Percentiles rank a stretch among this genome's conserved stretches.
Conservation (phyloP, 2,888 invertebrate species). For the Colostygia pectinataria region DNA sequence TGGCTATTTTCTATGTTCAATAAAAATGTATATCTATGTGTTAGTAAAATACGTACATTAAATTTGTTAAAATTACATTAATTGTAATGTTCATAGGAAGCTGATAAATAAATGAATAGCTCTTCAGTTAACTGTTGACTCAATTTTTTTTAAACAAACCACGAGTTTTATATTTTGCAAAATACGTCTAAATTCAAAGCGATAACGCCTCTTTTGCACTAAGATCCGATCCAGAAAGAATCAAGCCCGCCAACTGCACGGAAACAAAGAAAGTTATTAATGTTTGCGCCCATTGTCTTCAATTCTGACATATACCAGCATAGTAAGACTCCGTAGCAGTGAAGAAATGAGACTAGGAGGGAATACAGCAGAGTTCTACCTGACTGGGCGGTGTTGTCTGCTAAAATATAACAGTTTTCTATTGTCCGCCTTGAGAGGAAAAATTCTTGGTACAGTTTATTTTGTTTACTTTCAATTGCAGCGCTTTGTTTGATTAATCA, state of each 20-base stretch:
- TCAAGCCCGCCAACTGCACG: conserved; percentile 42
- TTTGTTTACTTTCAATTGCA: conserved; percentile 57
- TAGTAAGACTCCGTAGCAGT: conserved; percentile 44
- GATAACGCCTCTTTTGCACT: conserved; percentile 14
- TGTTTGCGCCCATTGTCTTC: conserved; percentile 74
- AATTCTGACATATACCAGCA: conserved; percentile 57
- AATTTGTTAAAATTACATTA: no score
- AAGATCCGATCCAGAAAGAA: conserved; percentile 11
- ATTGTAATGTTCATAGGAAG: no score
- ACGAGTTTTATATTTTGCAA: no score
- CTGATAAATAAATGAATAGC: no score
- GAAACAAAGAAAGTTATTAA: conserved; percentile 80
- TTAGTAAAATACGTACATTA: no score
- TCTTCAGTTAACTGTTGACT: no score
- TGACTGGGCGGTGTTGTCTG: conserved; percentile 53
- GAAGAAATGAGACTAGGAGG: conserved; percentile 31
- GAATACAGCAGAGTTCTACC: conserved; percentile 37
- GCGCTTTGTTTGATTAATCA: conserved; percentile 53
- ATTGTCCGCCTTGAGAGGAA: conserved; percentile 65
- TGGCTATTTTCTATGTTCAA: no score
- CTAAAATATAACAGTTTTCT: conserved; percentile 65
- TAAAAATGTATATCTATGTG: no score
- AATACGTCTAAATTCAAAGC: background rate
- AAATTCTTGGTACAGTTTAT: conserved; percentile 58
- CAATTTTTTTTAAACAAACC: no score